These are phyloP conservation scores for Pangasianodon hypophthalmus DNA, from an alignment of 2,113 vertebrate species.

Conservation along the genomic window DNA sequence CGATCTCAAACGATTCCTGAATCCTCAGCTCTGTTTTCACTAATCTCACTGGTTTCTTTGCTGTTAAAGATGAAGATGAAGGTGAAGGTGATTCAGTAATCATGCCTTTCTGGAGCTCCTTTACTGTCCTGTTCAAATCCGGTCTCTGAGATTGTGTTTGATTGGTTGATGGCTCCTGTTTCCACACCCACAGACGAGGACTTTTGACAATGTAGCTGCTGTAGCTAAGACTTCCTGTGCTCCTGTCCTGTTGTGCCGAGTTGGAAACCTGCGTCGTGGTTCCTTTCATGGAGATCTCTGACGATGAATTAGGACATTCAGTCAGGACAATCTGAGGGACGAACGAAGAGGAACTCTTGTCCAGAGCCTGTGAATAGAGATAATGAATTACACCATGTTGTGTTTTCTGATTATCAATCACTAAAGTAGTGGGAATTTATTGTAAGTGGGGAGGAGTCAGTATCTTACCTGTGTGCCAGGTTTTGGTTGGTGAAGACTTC, in stretches of 20 bases:
- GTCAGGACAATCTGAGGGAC: conserved; percentile 84
- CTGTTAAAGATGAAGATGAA: neutral
- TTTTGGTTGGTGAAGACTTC: conserved; percentile 14
- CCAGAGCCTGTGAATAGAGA: conserved; percentile 60
- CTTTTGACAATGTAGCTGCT: conserved; percentile 50
- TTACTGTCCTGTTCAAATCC: conserved; percentile 17
- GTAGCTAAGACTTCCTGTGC: conserved; percentile 40
- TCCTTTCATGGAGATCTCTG: conserved; percentile 60
- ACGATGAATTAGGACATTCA: conserved; percentile 70
- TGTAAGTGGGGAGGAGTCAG: neutral
- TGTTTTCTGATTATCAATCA: neutral
- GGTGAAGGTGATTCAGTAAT: neutral
- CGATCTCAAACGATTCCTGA: conserved; percentile 48
- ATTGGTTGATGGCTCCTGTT: conserved; percentile 27
- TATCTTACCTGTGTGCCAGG: conserved; percentile 40
- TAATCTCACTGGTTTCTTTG: conserved; percentile 21
- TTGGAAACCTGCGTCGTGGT: conserved; percentile 34
- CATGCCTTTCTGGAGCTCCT: conserved; percentile 6
- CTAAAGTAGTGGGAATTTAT: neutral
- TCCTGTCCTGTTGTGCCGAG: conserved; percentile 45
- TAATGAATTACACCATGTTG: neutral
- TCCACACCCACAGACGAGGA: conserved; percentile 43
- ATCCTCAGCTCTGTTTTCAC: conserved; percentile 50
- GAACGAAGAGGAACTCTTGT: conserved; percentile 54
- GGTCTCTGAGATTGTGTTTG: conserved; percentile 3